Evolutionary conservation across 2,113 vertebrate species (phyloP).

Genomic region (Calonectris borealis): DNA sequence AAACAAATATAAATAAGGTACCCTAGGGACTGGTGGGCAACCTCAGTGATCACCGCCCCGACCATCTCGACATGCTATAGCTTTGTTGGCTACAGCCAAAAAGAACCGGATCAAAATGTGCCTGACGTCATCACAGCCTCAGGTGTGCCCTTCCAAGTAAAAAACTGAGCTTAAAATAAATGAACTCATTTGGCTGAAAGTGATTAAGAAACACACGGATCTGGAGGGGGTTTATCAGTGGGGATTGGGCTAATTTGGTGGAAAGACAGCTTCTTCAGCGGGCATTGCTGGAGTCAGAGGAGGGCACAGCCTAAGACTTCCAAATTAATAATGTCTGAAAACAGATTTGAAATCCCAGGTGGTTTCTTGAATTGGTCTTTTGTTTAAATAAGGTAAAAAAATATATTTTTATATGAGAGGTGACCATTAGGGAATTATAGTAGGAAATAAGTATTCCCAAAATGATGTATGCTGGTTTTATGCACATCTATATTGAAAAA

Average conservation of each 20-base stretch:
- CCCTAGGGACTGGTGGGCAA: neutral
- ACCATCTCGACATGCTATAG: rapidly evolving
- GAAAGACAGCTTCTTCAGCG: neutral
- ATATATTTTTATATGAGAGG: neutral
- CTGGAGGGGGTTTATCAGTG: slow-evolving; percentile 23
- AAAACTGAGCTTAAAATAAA: neutral
- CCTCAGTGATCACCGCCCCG: neutral
- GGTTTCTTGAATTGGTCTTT: slow-evolving; percentile 1
- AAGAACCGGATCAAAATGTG: neutral
- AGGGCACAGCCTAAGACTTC: slow-evolving; percentile 11
- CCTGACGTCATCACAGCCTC: neutral
- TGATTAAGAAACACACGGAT: neutral
- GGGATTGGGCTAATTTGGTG: slow-evolving; percentile 36
- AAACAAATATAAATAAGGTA: neutral
- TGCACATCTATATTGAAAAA: neutral
- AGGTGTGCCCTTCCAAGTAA: neutral
- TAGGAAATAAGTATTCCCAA: neutral
- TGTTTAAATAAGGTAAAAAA: slow-evolving; percentile 13
- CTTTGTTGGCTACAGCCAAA: neutral
- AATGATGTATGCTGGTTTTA: neutral
- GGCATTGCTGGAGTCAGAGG: neutral
- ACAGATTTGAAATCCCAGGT: neutral
- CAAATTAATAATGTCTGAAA: slow-evolving; percentile 50
- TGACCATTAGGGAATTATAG: neutral
- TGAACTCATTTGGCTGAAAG: slow-evolving; percentile 8